Base-by-base conservation (phyloP, 2,113 vertebrate genomes). In the Bagarius yarrelli region DNA sequence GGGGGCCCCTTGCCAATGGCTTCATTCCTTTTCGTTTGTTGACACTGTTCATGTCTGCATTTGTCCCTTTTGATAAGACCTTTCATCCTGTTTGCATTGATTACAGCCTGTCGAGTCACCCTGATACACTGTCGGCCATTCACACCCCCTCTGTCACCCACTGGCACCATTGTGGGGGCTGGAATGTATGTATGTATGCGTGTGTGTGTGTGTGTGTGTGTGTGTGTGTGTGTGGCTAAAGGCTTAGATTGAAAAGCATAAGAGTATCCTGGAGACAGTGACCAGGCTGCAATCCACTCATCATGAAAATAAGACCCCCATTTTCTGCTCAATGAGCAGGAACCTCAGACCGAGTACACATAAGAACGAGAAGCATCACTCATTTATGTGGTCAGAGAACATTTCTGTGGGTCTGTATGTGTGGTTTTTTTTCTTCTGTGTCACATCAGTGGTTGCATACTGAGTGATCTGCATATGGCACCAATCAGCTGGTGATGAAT, bases 61-160 rank as follows among this genome's bases (percentile, higher is more conserved):
- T 92, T 89, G 88, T 90, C 88, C 87, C 83, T 87, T 89, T 88
- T 91, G 89, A 92, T 92, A 88, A 92, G 82, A 84, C 86, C 87
- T 88, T 89, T 91, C 89, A 91, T 92, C 88, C 89, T 91, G 88
- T 91, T 91, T 89, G 90, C 89, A 91, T 92, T 91, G 92, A 92
- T 91, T 91, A 91, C 89, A 83, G 89, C 84, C 89, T 88, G 90
- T 91, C 92, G 87, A 93, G 90, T 92, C 91, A 93, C 88, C 83
- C 89, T 67, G 85, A 91, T 90, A 90, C 88, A 90, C 87, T 91
- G 84, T 87, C 80, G 83, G 36, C 72, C 52, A 81, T 93, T 93
- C 92, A 90, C 91, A 84, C 89, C 84, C 70, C 84, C 85, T 75
- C 83, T 84, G 89, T 89, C 86, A 85, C 91, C 90, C 89, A 91